Conservation (phyloP, 1,140 invertebrate species). For the Pseudomyrmex pallidus region DNA sequence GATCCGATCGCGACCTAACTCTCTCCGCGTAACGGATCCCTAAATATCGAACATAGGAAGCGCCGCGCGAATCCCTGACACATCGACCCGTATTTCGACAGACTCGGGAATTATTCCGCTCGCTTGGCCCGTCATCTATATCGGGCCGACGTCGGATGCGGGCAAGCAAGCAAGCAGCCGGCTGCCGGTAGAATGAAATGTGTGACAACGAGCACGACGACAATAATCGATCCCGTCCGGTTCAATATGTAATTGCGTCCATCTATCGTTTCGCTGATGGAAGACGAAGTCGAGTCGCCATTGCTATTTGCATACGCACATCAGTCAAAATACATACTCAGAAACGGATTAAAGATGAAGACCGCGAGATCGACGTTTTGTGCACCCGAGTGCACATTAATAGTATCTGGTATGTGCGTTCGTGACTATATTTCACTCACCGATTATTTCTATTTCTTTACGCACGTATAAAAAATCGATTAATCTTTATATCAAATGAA, state of each 20-base stretch:
- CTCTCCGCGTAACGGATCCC: constrained; percentile 54
- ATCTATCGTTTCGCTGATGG: constrained; percentile 35
- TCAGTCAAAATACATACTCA: constrained; percentile 32
- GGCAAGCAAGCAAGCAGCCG: constrained; percentile 31
- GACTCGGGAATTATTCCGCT: constrained; percentile 63
- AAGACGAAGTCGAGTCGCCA: constrained; percentile 24
- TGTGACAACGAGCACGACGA: constrained; percentile 58
- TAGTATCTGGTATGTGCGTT: too few species aligned
- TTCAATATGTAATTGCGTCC: constrained; percentile 67
- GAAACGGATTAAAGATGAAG: constrained; percentile 28
- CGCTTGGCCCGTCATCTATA: constrained; percentile 61
- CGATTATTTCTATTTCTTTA: too few species aligned
- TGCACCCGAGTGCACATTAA: too few species aligned
- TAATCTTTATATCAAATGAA: too few species aligned
- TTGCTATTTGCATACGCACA: neutral
- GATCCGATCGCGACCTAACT: constrained; percentile 43
- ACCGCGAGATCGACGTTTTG: constrained; percentile 14
- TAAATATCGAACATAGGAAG: constrained; percentile 64
- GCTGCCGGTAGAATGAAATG: constrained; percentile 48
- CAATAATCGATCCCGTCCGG: constrained; percentile 70
- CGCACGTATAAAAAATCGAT: too few species aligned
- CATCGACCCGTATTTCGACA: constrained; percentile 69
- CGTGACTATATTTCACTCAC: too few species aligned
- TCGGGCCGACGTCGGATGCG: constrained; percentile 49
- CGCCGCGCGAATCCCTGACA: constrained; percentile 57